Evolutionary conservation across 2,888 invertebrate genomes (phyloP).

Genomic region (Nephrocerus scutellatus): DNA sequence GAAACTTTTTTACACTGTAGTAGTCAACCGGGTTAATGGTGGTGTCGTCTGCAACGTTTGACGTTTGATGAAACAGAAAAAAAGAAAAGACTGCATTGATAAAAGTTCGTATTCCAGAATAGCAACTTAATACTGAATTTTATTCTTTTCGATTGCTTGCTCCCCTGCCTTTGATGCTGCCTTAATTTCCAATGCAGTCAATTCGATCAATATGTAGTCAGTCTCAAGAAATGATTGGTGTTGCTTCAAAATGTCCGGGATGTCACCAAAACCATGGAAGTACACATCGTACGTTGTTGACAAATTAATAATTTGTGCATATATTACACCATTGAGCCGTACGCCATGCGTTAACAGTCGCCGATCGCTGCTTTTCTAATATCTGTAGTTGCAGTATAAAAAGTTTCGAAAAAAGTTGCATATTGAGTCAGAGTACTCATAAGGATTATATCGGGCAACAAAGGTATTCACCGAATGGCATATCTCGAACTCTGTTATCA

Average conservation of each 20-base stretch:
- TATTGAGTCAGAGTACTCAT: too few species aligned
- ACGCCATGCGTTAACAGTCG: conserved; percentile 46
- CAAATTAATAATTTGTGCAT: conserved; percentile 64
- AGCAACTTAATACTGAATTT: too few species aligned
- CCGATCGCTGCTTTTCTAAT: conserved; percentile 56
- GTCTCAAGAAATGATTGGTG: conserved; percentile 50
- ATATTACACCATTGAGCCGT: conserved; percentile 64
- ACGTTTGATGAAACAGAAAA: too few species aligned
- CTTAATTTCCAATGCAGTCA: conserved; percentile 55
- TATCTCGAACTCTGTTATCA: conserved; percentile 62
- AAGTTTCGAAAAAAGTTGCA: not conserved
- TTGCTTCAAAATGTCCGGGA: conserved; percentile 59
- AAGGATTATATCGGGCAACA: conserved; percentile 50
- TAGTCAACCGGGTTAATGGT: too few species aligned
- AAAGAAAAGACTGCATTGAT: too few species aligned
- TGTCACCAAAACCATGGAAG: conserved; percentile 61
- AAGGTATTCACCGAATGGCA: conserved; percentile 64
- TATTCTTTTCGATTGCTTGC: conserved; percentile 36
- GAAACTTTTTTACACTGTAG: too few species aligned
- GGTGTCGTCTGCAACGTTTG: too few species aligned
- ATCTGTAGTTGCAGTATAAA: conserved; percentile 43
- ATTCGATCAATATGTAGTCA: conserved; percentile 56
- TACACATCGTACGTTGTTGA: conserved; percentile 60
- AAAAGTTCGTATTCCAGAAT: too few species aligned
- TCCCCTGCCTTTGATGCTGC: conserved; percentile 53